Evolutionary conservation across 2,797 vertebrate species (phyloP).

Genomic region (Sebastes baramenuke): DNA sequence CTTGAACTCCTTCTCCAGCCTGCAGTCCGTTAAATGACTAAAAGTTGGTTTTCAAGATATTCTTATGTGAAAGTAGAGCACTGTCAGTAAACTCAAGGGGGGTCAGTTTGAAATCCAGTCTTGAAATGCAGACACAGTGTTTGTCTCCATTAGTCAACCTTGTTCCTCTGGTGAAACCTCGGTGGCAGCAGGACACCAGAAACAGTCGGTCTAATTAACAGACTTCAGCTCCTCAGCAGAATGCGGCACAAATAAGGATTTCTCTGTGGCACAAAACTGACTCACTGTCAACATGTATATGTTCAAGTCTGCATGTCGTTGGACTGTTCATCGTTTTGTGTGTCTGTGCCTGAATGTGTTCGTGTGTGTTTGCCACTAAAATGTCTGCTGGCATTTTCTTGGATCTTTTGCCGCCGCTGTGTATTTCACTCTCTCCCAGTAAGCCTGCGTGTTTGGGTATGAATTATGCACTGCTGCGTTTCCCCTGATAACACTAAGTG

Average conservation of each 20-base stretch:
- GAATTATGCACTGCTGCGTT: conserved; percentile 37
- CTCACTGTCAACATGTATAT: neutral
- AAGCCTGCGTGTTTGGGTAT: conserved; percentile 15
- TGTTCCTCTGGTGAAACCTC: neutral
- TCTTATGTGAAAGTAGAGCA: neutral
- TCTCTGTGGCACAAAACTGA: neutral
- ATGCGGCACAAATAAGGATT: neutral
- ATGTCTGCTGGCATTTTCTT: neutral
- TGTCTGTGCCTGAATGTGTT: neutral
- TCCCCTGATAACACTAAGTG: conserved; percentile 34
- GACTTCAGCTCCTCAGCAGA: neutral
- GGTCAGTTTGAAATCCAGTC: neutral
- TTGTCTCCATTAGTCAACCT: neutral
- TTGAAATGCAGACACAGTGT: neutral
- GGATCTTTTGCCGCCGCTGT: neutral
- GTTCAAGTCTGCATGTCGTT: neutral
- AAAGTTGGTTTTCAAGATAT: neutral
- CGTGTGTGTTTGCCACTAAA: neutral
- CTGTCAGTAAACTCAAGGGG: neutral
- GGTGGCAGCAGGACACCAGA: neutral
- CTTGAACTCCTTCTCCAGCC: neutral
- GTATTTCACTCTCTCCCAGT: conserved; percentile 1
- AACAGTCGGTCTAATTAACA: neutral
- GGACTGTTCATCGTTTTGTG: neutral
- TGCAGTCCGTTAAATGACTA: neutral